Percentiles rank a stretch among this genome's conserved stretches.
phyloP scores from a whole-genome alignment of 2,888 invertebrate species.

The Cephus pygmeus region DNA sequence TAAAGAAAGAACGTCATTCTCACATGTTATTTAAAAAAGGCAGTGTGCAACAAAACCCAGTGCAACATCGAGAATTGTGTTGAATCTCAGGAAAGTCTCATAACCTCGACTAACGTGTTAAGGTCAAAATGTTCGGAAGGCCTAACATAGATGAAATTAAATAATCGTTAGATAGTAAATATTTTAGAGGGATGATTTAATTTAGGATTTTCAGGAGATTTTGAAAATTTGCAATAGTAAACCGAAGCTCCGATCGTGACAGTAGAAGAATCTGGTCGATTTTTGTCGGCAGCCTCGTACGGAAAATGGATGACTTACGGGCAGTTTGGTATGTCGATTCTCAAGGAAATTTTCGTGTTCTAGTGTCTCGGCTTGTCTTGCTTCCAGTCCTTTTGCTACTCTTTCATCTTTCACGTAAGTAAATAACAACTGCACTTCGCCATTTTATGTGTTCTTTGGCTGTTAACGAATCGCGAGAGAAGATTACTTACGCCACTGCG shows the following conservation, averaged over 20 bases:
- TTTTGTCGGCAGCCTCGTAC: background rate
- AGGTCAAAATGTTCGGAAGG: background rate
- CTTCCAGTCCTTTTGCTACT: slow-evolving; percentile 39
- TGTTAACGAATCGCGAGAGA: slow-evolving; percentile 40
- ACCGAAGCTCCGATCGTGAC: background rate
- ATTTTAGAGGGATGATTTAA: background rate
- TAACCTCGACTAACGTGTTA: background rate
- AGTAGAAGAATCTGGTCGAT: background rate
- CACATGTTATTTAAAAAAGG: background rate
- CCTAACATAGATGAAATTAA: background rate
- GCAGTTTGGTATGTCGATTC: background rate
- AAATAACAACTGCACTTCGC: slow-evolving; percentile 56
- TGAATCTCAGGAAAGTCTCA: background rate
- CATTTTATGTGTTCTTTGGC: slow-evolving; percentile 47
- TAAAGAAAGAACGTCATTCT: background rate
- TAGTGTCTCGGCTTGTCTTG: background rate
- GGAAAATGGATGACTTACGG: background rate
- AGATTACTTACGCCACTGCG: slow-evolving; percentile 39
- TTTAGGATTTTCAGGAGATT: background rate
- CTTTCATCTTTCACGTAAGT: slow-evolving; percentile 33
- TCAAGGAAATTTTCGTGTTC: background rate
- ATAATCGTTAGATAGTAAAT: background rate
- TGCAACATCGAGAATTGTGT: background rate
- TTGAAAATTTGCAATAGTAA: background rate
- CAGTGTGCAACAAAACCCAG: background rate